Evolutionary conservation across 1,140 invertebrate genomes (phyloP).

Genomic region (Drosophila guanche): DNA sequence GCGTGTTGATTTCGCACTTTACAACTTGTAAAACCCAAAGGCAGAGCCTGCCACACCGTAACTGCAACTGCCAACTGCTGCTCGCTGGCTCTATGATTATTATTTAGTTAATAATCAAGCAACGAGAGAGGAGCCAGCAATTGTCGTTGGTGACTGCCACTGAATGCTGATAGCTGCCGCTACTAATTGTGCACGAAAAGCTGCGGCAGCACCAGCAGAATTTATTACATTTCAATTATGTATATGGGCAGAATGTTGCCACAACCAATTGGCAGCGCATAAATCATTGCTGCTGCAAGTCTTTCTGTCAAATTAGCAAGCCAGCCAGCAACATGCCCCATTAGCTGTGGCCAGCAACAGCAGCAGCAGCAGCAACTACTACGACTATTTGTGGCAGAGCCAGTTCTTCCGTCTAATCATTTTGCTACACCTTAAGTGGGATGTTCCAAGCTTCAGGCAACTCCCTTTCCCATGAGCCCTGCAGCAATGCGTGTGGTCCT

Average conservation of each 20-base stretch:
- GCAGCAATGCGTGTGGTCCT: slow-evolving; percentile 66
- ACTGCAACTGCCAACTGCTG: slow-evolving; percentile 14
- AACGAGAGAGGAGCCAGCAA: slow-evolving; percentile 56
- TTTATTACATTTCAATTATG: slow-evolving; percentile 82
- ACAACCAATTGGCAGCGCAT: slow-evolving; percentile 72
- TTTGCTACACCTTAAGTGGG: slow-evolving; percentile 37
- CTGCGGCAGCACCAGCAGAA: slow-evolving; percentile 42
- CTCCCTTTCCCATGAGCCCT: slow-evolving; percentile 19
- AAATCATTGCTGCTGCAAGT: slow-evolving; percentile 46
- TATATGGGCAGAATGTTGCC: slow-evolving; percentile 75
- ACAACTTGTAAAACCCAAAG: slow-evolving; percentile 75
- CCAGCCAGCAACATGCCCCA: slow-evolving; percentile 46
- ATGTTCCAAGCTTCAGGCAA: neutral
- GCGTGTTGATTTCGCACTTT: slow-evolving; percentile 82
- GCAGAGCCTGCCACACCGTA: slow-evolving; percentile 6
- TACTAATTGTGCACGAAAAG: slow-evolving; percentile 78
- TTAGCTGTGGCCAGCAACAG: neutral
- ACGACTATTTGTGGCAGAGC: slow-evolving; percentile 26
- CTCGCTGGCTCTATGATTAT: slow-evolving; percentile 65
- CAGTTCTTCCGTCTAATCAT: slow-evolving; percentile 43
- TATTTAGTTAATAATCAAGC: slow-evolving; percentile 78
- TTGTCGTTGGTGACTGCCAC: slow-evolving; percentile 48
- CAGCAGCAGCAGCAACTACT: slow-evolving; percentile 20
- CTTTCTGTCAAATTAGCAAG: slow-evolving; percentile 69
- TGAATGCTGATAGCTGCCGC: neutral